Percentiles rank a stretch among this genome's conserved stretches.
Evolutionary conservation across 2,113 vertebrate species (phyloP).

Genomic region (western clawed frog (Xenopus tropicalis)): DNA sequence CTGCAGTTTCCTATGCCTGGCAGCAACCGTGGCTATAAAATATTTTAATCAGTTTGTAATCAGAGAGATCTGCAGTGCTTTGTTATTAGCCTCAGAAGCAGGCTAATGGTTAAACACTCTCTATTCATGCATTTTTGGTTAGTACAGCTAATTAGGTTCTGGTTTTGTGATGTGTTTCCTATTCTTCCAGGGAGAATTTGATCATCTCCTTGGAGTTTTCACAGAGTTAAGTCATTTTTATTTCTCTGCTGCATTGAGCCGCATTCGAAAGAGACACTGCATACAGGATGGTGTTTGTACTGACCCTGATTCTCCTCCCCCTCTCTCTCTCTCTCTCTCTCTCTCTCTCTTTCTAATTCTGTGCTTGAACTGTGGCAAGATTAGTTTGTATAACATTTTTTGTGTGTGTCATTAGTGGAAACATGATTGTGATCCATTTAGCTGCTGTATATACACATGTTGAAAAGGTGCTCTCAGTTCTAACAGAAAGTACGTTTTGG

Average conservation of each 20-base stretch:
- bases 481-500: background rate
- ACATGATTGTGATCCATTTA: background rate
- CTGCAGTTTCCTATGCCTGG: background rate
- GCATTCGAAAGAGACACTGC: background rate
- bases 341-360: background rate
- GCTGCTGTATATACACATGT: background rate
- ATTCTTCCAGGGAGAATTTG: background rate
- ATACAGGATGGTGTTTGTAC: slow-evolving; percentile 11
- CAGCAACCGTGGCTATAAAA: background rate
- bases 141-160: background rate
- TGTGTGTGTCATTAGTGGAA: background rate
- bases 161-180: background rate
- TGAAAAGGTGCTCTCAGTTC: background rate
- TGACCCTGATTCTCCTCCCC: background rate
- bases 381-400: background rate
- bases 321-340: background rate
- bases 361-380: background rate
- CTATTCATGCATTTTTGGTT: background rate
- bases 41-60: slow-evolving; percentile 3
- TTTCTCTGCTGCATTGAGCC: slow-evolving; percentile 14
- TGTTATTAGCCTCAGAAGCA: background rate
- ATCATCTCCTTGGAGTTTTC: slow-evolving; percentile 14
- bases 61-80: background rate
- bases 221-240: slow-evolving; percentile 10
- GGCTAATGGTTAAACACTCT: background rate